Conservation (phyloP, 2,888 invertebrate species). For the Argyra leucocephala region DNA sequence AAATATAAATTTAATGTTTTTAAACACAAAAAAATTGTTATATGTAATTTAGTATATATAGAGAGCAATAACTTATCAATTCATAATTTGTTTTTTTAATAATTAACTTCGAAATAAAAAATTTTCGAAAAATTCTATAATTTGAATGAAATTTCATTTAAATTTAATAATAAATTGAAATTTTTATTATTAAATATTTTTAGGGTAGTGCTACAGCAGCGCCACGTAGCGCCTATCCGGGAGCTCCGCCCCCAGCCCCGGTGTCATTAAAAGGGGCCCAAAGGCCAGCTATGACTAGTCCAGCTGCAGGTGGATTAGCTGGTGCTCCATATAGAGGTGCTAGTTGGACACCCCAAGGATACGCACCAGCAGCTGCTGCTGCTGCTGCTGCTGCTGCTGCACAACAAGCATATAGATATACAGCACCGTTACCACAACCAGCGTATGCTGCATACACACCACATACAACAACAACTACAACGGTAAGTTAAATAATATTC, state of each 20-base stretch:
- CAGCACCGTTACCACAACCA: slow-evolving; percentile 43
- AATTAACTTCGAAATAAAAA: too few relatives aligned
- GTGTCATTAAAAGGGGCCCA: slow-evolving; percentile 43
- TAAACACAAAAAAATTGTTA: too few relatives aligned
- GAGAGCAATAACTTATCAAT: too few relatives aligned
- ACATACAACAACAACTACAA: slow-evolving; percentile 42
- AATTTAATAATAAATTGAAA: too few relatives aligned
- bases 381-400: slow-evolving; percentile 39
- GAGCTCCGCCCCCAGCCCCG: slow-evolving; percentile 43
- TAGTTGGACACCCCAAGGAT: slow-evolving; percentile 44
- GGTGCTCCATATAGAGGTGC: slow-evolving; percentile 43
- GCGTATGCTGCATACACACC: slow-evolving; percentile 44
- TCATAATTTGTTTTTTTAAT: too few relatives aligned
- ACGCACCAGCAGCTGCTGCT: slow-evolving; percentile 41
- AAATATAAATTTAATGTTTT: too few relatives aligned
- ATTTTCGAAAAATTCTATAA: too few relatives aligned
- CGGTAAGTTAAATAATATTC: slow-evolving; percentile 34
- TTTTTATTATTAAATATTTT: slow-evolving; percentile 20
- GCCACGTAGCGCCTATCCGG: slow-evolving; percentile 41
- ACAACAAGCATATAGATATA: slow-evolving; percentile 43
- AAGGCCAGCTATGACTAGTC: slow-evolving; percentile 44
- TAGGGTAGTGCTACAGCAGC: slow-evolving; percentile 37
- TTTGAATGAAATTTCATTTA: too few relatives aligned
- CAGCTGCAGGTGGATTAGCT: slow-evolving; percentile 43
- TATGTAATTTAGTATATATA: too few relatives aligned